A percentile compares a stretch with the other conserved stretches of the same genome.
phyloP scores from a whole-genome alignment of 2,888 invertebrate genomes.

The Dilophus febrilis region DNA sequence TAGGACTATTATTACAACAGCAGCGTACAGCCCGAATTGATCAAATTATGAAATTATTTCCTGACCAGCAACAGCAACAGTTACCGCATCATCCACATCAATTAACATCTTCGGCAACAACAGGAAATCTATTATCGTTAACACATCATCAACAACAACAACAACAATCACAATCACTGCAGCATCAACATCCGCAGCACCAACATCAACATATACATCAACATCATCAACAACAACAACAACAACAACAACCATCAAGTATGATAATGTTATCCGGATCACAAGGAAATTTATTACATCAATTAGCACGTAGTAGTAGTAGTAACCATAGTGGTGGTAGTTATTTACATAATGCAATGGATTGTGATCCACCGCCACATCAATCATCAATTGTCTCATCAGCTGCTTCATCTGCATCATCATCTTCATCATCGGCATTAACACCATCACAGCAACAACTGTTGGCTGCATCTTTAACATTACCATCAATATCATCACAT shows the following conservation, averaged over 20 bases:
- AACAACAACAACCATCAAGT: slow-evolving; percentile 5
- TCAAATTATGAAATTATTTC: slow-evolving; percentile 16
- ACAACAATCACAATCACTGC: not conserved
- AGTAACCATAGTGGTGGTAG: not conserved
- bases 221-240: slow-evolving; percentile 5
- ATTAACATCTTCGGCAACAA: not conserved
- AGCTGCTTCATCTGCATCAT: not conserved
- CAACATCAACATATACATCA: not conserved
- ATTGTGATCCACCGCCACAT: slow-evolving; percentile 8
- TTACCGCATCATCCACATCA: slow-evolving; percentile 1
- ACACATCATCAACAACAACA: slow-evolving; percentile 1
- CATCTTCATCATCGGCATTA: slow-evolving; percentile 8
- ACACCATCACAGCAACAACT: slow-evolving; percentile 16
- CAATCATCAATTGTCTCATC: slow-evolving; percentile 9
- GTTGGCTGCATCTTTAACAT: slow-evolving; percentile 18
- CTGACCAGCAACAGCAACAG: slow-evolving; percentile 5
- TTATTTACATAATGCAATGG: slow-evolving; percentile 5
- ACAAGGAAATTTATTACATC: not conserved
- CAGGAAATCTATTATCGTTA: slow-evolving; percentile 1
- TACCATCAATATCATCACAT: slow-evolving; percentile 9
- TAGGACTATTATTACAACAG: slow-evolving; percentile 5
- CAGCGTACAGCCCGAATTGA: slow-evolving; percentile 14
- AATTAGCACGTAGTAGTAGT: not conserved
- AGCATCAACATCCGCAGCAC: not conserved
- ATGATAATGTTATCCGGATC: slow-evolving; percentile 1